Evolutionary conservation across 2,888 invertebrate species (phyloP), one percentile per base, ranked within the genome.

Genomic region (Embidobia sp.): DNA sequence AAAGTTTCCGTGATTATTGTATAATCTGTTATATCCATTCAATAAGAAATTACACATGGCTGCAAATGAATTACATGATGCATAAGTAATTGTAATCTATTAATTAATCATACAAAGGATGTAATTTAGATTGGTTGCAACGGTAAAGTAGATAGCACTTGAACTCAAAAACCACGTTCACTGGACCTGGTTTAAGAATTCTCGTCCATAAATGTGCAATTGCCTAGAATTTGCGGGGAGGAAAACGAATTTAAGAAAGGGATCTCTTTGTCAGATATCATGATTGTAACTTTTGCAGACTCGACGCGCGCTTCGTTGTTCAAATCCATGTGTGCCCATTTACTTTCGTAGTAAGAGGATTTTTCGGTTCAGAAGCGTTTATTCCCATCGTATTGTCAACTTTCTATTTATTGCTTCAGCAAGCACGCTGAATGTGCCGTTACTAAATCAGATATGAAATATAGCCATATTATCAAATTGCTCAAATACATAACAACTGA

Each of bases 321-420:
- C 55, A 42, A 35, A 40, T 66, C 51, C 44, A 35, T 33, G 49
- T 66, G 59, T 44, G 64, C 37, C 44, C 74, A 37, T 74, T 57
- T 66, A 61, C 66, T 44, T 74, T 66, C 51, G 5, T 31, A 37
- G 46, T 69, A 76, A 76, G 75, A 76, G 57, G 69, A 69, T 76
- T 76, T 76, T 67, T 63, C 69, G 75, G 69, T 69, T 63, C 57
- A 42, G 27, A 64, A 64, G 37, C 57, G 51, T 69, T 63, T 64
- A 69, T 76, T 76, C 57, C 33, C 31, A 16, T 37, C 44, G 59
- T 46, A 53, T 46, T 46, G 76, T 46, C 64, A 70, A 64, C 51
- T 64, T 64, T 70, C 70, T 76, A 64, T 76, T 70, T 70, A 70
- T 70, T 75, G 63, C 63, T 63, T 40, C 42, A 55, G 11, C 49